Evolutionary conservation across 1,140 invertebrate genomes (phyloP).

Genomic region (Nephotettix cincticeps): DNA sequence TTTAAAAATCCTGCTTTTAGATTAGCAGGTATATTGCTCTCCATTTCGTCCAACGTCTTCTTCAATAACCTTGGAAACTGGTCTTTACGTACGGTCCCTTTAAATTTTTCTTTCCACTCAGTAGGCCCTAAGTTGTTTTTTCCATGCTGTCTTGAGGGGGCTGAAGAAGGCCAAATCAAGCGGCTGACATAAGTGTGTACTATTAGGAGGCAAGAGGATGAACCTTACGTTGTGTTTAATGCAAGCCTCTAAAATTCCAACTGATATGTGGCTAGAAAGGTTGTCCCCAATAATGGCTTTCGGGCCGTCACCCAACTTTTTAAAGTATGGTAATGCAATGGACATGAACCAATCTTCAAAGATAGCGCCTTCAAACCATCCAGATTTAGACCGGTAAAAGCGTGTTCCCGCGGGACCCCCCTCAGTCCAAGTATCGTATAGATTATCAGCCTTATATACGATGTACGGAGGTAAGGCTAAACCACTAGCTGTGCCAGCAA

Average conservation of each 20-base stretch:
- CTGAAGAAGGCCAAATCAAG: slow-evolving; percentile 45
- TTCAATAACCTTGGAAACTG: too few species aligned
- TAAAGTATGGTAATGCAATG: slow-evolving; percentile 8
- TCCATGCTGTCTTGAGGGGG: slow-evolving; percentile 44
- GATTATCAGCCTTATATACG: slow-evolving; percentile 41
- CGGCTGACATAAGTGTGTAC: slow-evolving; percentile 48
- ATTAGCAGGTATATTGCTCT: slow-evolving; percentile 16
- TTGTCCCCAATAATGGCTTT: too few species aligned
- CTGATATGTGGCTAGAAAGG: slow-evolving; percentile 44
- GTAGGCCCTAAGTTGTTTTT: too few species aligned
- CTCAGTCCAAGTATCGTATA: slow-evolving; percentile 45
- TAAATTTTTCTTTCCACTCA: too few species aligned
- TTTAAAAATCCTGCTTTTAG: slow-evolving; percentile 22
- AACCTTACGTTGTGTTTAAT: slow-evolving; percentile 42
- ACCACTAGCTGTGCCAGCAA: slow-evolving; percentile 39
- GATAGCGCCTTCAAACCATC: slow-evolving; percentile 42
- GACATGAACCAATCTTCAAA: slow-evolving; percentile 50
- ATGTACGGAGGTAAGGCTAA: slow-evolving; percentile 39
- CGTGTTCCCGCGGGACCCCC: slow-evolving; percentile 40
- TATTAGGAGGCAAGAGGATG: slow-evolving; percentile 45
- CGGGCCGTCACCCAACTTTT: not conserved
- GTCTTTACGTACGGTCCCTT: too few species aligned
- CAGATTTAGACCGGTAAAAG: slow-evolving; percentile 45
- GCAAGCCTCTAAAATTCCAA: slow-evolving; percentile 40
- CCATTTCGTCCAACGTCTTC: slow-evolving; percentile 27